phyloP scores from a whole-genome alignment of 2,888 invertebrate species.

The Caenorhabditis zanzibari region DNA sequence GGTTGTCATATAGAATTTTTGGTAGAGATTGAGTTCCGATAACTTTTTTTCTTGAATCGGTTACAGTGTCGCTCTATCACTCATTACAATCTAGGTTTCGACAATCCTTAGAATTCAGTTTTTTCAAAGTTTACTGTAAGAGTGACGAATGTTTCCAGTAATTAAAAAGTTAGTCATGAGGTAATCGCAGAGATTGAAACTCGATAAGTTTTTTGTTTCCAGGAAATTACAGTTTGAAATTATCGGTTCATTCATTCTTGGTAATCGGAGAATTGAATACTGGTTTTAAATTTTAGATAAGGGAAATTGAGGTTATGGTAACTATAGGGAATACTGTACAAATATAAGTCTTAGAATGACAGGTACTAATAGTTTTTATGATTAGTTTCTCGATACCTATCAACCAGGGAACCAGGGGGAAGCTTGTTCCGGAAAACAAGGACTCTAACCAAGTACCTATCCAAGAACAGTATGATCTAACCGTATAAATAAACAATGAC shows the following conservation, averaged over 20 bases:
- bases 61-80: not conserved
- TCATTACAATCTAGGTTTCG: not conserved
- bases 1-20: slow-evolving; percentile 3
- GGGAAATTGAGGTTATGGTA: no score
- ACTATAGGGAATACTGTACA: no score
- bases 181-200: not conserved
- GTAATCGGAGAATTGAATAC: no score
- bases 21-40: not conserved
- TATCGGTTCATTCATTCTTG: not conserved
- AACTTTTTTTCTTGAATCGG: slow-evolving; percentile 1
- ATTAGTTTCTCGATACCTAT: no score
- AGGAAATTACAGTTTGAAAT: not conserved
- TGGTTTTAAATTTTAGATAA: no score
- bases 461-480: slow-evolving; percentile 39
- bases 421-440: not conserved
- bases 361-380: no score
- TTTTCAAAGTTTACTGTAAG: not conserved
- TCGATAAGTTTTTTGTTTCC: slow-evolving; percentile 16
- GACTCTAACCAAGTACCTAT: not conserved
- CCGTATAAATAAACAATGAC: slow-evolving; percentile 61
- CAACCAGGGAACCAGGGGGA: no score
- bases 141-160: not conserved
- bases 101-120: not conserved
- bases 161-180: not conserved
- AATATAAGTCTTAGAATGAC: no score